Base-by-base conservation (phyloP, 2,113 vertebrate species). In the Cervus canadensis region DNA sequence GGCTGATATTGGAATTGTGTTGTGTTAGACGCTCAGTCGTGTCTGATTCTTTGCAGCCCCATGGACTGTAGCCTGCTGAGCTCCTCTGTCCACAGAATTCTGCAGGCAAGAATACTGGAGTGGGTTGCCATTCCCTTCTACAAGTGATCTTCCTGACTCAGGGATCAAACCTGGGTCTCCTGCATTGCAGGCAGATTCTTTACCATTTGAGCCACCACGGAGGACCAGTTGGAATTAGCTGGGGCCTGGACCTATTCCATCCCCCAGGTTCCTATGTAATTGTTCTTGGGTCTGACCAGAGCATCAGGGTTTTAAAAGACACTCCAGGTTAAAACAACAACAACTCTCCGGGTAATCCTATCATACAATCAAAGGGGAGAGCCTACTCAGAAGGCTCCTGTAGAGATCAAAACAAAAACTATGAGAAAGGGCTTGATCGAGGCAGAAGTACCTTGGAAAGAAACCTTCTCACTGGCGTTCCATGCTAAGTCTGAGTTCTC, bases 81-180 rank as follows among this genome's bases (percentile, higher is more conserved):
- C 67, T 71, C n/a, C 19, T 23, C 67, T 23, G n/a, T 71, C n/a
- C 67, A 12, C 12, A 19, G 67, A 12, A 71, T 71, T 40, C n/a
- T 71, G 10, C 19, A 40, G 67, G n/a, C n/a, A 40, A 12, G 19
- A 71, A 71, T 23, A 40, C n/a, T 40, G 6, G n/a, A 71, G 19
- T 71, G 0, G 0, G n/a, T 71, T 71, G n/a, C n/a, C n/a, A 40
- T 71, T 71, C 19, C 19, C 4, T 40, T 40, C 67, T 74, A n/a
- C 19, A 74, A 40, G 67, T 0, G 19, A 40, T 74, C n/a, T 74
- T 74, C 36, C 19, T 23, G 10, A 74, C 67, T 40, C 10, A 40
- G n/a, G 19, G 11, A 40, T 74, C 19, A 1, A 74, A 11, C 67
- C n/a, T 40, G 67, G n/a, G 67, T 40, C n/a, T 74, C 67, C 67